Conservation (phyloP, 1,140 invertebrate species). For the Nomia melanderi region DNA sequence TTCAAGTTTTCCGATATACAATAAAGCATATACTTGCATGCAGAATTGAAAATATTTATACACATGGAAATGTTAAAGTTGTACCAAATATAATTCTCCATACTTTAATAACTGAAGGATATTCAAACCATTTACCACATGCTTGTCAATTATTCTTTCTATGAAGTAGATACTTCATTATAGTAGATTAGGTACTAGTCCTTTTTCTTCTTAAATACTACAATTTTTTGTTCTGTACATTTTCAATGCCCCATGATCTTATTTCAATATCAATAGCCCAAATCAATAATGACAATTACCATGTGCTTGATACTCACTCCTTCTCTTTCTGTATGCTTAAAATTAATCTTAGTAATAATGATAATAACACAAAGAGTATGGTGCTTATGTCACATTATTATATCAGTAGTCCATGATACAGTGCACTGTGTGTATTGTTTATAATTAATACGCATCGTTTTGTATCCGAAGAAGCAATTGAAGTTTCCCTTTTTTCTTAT, state of each 20-base stretch:
- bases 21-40: conserved; percentile 47
- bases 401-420: conserved; percentile 63
- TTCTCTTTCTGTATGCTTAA: conserved; percentile 82
- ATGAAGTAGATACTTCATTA: conserved; percentile 30
- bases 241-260: conserved; percentile 42
- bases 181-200: conserved; percentile 64
- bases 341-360: conserved; percentile 74
- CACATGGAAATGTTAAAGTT: conserved; percentile 15
- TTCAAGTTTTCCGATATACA: not conserved
- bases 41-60: conserved; percentile 16
- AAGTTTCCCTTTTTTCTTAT: conserved; percentile 33
- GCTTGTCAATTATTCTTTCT: conserved; percentile 46
- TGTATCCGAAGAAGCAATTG: conserved; percentile 19
- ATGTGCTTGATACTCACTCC: conserved; percentile 81
- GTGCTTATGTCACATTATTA: conserved; percentile 68
- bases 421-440: conserved; percentile 61
- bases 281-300: conserved; percentile 73
- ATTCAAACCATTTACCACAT: conserved; percentile 38
- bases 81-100: conserved; percentile 29
- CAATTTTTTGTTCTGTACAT: conserved; percentile 21
- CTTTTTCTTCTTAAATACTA: conserved; percentile 37
- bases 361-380: conserved; percentile 62
- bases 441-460: conserved; percentile 56
- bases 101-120: conserved; percentile 11
- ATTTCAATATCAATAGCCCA: conserved; percentile 49